Evolutionary conservation across 2,797 vertebrate species (phyloP).

Genomic region (Sandelia bainsii): DNA sequence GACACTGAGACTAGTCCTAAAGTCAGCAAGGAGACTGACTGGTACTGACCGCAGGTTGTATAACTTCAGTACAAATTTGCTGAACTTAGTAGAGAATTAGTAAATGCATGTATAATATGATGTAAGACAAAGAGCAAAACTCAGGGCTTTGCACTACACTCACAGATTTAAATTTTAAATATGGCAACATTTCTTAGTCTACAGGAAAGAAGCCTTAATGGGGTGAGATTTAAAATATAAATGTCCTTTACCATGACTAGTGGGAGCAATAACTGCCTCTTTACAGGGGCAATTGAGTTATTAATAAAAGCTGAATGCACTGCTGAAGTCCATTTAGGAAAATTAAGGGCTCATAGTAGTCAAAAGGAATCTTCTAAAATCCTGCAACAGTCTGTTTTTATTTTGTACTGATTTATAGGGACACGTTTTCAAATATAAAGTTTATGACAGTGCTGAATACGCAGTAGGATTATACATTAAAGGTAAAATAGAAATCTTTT

Average conservation of each 20-base stretch:
- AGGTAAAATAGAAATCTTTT: not conserved
- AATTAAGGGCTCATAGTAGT: conserved; percentile 9
- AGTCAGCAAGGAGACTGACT: not conserved
- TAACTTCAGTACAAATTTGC: not conserved
- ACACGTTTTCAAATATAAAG: conserved; percentile 10
- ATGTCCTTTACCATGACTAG: conserved; percentile 37
- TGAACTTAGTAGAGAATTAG: not conserved
- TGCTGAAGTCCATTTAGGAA: conserved; percentile 29
- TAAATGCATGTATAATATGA: not conserved
- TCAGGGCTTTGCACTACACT: conserved; percentile 6
- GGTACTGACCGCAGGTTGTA: not conserved
- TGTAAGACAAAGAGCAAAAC: conserved; percentile 1
- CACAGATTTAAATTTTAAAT: conserved; percentile 47
- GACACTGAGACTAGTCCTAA: conserved; percentile 13
- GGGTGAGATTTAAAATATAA: conserved; percentile 45
- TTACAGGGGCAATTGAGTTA: conserved; percentile 48
- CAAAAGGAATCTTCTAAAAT: conserved; percentile 15
- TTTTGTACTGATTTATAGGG: conserved; percentile 20
- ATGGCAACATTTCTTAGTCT: conserved; percentile 24
- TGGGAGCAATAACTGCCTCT: conserved; percentile 45
- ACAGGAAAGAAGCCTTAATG: conserved; percentile 47
- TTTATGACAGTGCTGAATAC: conserved; percentile 8
- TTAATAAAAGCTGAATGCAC: conserved; percentile 48
- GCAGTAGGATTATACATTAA: not conserved
- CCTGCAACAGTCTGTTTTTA: not conserved